Percentiles rank a stretch among this genome's conserved stretches.
phyloP scores from a whole-genome alignment of 1,140 invertebrate genomes.

The Andrena cerasifolii region DNA sequence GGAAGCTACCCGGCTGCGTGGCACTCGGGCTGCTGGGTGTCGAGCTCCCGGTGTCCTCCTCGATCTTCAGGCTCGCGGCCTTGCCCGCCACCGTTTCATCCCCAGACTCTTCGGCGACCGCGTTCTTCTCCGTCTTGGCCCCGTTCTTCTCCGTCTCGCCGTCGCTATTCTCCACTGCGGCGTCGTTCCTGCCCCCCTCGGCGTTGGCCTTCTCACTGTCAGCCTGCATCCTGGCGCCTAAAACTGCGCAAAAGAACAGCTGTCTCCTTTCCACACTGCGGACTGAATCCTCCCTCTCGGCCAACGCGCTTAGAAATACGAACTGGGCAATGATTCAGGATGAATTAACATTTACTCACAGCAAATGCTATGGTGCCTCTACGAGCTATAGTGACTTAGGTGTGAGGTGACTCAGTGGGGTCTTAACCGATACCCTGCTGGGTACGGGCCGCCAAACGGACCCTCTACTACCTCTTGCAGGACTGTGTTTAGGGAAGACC shows the following conservation, averaged over 20 bases:
- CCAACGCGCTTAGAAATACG: no score
- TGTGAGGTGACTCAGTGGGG: no score
- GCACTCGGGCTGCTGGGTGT: conserved; percentile 60
- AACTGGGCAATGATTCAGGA: no score
- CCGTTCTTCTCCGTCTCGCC: conserved; percentile 40
- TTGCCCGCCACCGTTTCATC: conserved; percentile 64
- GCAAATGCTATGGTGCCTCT: no score
- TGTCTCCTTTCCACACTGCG: no score
- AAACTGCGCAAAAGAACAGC: background rate
- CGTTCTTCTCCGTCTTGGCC: conserved; percentile 38
- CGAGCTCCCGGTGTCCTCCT: conserved; percentile 60
- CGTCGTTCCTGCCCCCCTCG: conserved; percentile 39
- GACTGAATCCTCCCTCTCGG: no score
- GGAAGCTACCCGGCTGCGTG: conserved; percentile 63
- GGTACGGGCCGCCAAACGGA: no score
- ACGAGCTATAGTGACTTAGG: no score
- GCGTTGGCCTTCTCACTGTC: conserved; percentile 57
- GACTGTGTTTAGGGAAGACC: no score
- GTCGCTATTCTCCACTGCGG: conserved; percentile 40
- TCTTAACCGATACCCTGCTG: no score
- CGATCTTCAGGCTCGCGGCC: conserved; percentile 73
- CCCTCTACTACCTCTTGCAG: no score
- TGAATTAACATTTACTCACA: no score
- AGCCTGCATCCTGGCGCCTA: conserved; percentile 54
- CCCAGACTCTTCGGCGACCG: conserved; percentile 28